These are phyloP conservation scores for Propsilocerus akamusi DNA, from an alignment of 1,140 invertebrate species.

Conservation along the genomic window DNA sequence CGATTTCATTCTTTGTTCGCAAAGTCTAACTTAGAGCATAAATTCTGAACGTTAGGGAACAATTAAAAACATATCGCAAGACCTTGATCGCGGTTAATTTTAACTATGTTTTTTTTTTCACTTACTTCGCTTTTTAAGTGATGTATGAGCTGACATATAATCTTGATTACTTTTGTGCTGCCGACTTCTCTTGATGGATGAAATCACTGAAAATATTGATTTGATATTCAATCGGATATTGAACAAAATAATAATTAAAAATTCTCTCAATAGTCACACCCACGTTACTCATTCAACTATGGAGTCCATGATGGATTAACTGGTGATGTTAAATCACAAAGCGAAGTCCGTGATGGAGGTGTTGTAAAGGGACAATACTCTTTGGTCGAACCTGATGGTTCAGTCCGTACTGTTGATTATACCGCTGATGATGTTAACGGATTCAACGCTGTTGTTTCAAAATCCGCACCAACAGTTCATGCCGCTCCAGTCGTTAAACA, in stretches of 20 bases:
- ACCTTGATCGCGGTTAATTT: too few species aligned
- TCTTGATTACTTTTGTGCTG: not conserved
- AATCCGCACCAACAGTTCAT: conserved; percentile 31
- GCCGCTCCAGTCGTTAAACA: conserved; percentile 11
- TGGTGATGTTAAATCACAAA: conserved; percentile 25
- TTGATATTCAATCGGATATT: not conserved
- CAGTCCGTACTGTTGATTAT: conserved; percentile 23
- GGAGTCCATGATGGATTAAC: conserved; percentile 22
- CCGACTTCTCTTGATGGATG: not conserved
- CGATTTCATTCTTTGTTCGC: not conserved
- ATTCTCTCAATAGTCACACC: conserved; percentile 19
- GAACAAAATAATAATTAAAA: too few species aligned
- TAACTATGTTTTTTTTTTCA: not conserved
- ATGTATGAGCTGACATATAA: not conserved
- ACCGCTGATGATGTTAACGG: conserved; percentile 14
- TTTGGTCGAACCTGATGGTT: conserved; percentile 24
- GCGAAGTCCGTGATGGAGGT: conserved; percentile 25
- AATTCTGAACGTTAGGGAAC: too few species aligned
- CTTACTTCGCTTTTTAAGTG: not conserved
- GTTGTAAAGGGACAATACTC: conserved; percentile 24
- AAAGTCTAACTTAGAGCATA: too few species aligned
- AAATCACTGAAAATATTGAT: not conserved
- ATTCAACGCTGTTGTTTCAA: conserved; percentile 21
- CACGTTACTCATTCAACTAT: conserved; percentile 24
- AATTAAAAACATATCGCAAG: too few species aligned